Conservation (phyloP, 2,888 invertebrate species). For the Keiferia lycopersicella region DNA sequence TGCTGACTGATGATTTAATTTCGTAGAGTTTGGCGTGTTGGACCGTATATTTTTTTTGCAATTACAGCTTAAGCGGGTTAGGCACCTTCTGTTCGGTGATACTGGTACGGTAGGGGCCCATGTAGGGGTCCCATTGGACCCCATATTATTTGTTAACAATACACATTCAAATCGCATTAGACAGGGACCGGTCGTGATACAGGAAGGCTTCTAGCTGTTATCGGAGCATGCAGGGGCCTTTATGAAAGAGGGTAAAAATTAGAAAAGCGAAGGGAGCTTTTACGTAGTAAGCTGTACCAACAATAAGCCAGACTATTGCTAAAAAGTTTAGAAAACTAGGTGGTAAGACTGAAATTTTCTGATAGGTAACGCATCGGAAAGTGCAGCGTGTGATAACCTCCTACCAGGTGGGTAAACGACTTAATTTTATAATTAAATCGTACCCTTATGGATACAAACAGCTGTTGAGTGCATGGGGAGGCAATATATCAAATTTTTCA, state of each 20-base stretch:
- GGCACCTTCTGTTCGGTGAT: constrained; percentile 5
- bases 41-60: constrained; percentile 22
- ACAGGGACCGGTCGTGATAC: not conserved
- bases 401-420: no score
- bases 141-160: not conserved
- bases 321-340: no score
- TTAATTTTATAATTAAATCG: no score
- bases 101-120: not conserved
- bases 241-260: not conserved
- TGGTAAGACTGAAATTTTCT: no score
- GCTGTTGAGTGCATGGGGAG: no score
- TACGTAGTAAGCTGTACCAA: no score
- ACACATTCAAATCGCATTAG: constrained; percentile 1
- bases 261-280: not conserved
- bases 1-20: not conserved
- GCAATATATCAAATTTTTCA: no score
- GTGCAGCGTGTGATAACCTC: no score
- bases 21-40: not conserved
- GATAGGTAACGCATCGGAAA: no score
- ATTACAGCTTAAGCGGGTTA: constrained; percentile 14
- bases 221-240: not conserved
- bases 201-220: not conserved
- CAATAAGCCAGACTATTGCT: no score
- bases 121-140: not conserved
- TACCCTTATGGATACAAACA: no score